Base-by-base conservation (phyloP, 2,888 invertebrate genomes). In the Sicus ferrugineus region DNA sequence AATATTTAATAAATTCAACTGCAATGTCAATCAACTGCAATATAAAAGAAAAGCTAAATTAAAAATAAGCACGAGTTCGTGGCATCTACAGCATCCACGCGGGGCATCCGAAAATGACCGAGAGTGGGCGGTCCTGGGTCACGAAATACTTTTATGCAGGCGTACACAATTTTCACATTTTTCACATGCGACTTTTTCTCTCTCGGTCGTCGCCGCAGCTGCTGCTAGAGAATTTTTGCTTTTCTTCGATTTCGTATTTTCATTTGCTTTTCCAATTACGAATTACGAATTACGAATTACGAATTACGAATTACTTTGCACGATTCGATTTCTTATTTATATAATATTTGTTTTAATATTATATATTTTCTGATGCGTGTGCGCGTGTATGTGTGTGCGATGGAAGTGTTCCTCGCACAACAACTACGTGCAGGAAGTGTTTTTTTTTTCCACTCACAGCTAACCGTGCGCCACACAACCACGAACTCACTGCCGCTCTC, bases 401-500 rank as follows among this genome's bases (percentile, higher is more conserved):
- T 61, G 21, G 30, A 48, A 59, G 48, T 48, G 31, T 63, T 42
- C 34, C 31, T 14, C 38, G 23, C 46, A 62, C 46, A 58, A 26
- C 50, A 19, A 3, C 26, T 46, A 61, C 34, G 42, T 74, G 64
- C 74, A 75, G 73, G 3, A 54, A 26, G 14, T 28, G 28, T 71
- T 75, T 65, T 73, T 68, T 68, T 66, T 5, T 50, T 67, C 68
- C 63, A 67, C 68, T 61, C 62, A 26, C 38, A 9, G 7, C 26
- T 16, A 23, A 54, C 26, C 3, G 14, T 34, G 23, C 21, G 19
- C 46, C 46, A 9, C 23, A 52, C n/a, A 21, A 21, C 11, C 11
- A 23, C 5, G 21, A 3, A 46, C 19, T 46, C 46, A 46, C 9
- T 77, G 78, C 80, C 76, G 74, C 74, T 76, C 75, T 73, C 75